Evolutionary conservation across 1,140 invertebrate genomes (phyloP).

Genomic region (Tribolium madens): DNA sequence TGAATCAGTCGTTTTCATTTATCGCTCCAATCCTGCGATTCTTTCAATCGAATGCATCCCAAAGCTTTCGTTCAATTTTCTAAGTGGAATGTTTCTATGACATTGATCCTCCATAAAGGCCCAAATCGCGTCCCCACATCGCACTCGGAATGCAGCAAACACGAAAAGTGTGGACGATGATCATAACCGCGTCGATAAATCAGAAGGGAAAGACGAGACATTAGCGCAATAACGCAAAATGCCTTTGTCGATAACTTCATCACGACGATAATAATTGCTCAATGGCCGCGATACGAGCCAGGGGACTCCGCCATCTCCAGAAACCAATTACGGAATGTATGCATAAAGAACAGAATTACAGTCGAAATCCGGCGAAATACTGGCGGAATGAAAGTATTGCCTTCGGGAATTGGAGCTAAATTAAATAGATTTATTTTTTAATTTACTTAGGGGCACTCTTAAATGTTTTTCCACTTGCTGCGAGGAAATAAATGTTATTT

Average conservation of each 20-base stretch:
- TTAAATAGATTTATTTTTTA: conserved; percentile 39
- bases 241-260: conserved; percentile 23
- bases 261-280: conserved; percentile 11
- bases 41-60: background rate
- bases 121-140: background rate
- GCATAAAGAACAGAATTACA: conserved; percentile 7
- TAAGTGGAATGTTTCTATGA: background rate
- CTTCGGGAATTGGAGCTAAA: conserved; percentile 24
- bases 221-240: conserved; percentile 6
- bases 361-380: conserved; percentile 18
- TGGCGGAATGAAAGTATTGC: conserved; percentile 24
- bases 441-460: conserved; percentile 27
- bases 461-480: conserved; percentile 6
- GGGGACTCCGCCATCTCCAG: background rate
- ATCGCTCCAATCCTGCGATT: background rate
- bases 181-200: conserved; percentile 23
- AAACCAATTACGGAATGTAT: conserved; percentile 27
- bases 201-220: conserved; percentile 13
- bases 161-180: conserved; percentile 8
- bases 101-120: background rate
- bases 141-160: conserved; percentile 1
- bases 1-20: background rate
- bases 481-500: conserved; percentile 14
- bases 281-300: conserved; percentile 12
- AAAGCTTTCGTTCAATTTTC: background rate